Base-by-base conservation (phyloP, 2,888 invertebrate species). In the Disparrhopalites patrizii region DNA sequence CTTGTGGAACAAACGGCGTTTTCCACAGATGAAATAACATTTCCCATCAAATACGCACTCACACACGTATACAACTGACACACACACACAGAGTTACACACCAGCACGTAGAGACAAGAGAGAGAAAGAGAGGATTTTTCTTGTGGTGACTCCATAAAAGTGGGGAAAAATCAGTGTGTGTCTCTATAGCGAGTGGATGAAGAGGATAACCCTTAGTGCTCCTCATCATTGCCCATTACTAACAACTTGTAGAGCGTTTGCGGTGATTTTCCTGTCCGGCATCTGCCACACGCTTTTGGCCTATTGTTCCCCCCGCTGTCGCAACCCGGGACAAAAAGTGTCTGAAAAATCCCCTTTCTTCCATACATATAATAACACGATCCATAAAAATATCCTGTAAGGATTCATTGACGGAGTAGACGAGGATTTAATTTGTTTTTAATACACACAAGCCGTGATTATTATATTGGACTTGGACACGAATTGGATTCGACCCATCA, bases 121-220 rank as follows among this genome's bases (percentile, higher is more conserved):
- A 54, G 54, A 20, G n/a, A 15, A 20, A 3, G 1, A 33, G 20
- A 31, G 54, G n/a, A 31, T n/a, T n/a, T n/a, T n/a, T n/a, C n/a
- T n/a, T n/a, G n/a, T n/a, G n/a, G n/a, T n/a, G n/a, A n/a, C n/a
- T n/a, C n/a, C n/a, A n/a, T n/a, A n/a, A n/a, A n/a, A n/a, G n/a
- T n/a, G n/a, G n/a, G n/a, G 54, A n/a, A 23, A 54, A 54, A 54
- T 54, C 54, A 54, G 54, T 54, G 54, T 33, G 54, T 54, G 3
- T 52, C 2, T 52, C 52, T 27, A 27, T 10, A 27, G 18, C 52
- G 27, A 31, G 20, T 54, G 3, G 40, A 40, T n/a, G 10, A 40
- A n/a, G 20, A 10, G 20, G 10, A 54, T 33, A 28, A 15, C 30
- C 28, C 3, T n/a, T 30, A 28, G 20, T 18, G 31, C 20, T 27